phyloP scores from a whole-genome alignment of 2,113 vertebrate species.

The Peromyscus leucopus region DNA sequence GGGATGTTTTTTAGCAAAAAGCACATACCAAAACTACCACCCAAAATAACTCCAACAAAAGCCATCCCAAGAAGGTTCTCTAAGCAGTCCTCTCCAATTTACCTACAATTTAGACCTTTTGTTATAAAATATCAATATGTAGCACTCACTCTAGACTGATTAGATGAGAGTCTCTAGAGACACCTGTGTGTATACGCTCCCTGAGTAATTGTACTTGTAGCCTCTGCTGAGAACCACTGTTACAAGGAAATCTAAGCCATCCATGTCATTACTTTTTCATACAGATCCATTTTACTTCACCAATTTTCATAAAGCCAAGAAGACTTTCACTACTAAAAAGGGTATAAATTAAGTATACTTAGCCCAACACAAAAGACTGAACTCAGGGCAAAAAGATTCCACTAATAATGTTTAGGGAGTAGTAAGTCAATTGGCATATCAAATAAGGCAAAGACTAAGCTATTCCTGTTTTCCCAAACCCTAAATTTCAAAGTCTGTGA shows the following conservation, averaged over 20 bases:
- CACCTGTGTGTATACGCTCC: not conserved
- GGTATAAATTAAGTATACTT: slow-evolving; percentile 12
- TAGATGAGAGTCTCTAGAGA: slow-evolving; percentile 22
- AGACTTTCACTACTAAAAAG: slow-evolving; percentile 51
- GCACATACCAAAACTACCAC: slow-evolving; percentile 28
- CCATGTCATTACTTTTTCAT: slow-evolving; percentile 16
- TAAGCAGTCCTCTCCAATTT: slow-evolving; percentile 6
- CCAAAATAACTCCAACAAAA: slow-evolving; percentile 36
- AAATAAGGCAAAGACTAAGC: slow-evolving; percentile 3
- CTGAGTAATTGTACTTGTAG: not conserved
- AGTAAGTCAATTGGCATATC: slow-evolving; percentile 5
- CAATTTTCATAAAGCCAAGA: slow-evolving; percentile 41
- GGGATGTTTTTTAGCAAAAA: slow-evolving; percentile 15
- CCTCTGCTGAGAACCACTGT: not conserved
- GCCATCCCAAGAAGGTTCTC: not conserved
- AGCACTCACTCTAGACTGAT: slow-evolving; percentile 26
- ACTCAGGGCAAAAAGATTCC: slow-evolving; percentile 42
- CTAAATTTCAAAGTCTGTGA: slow-evolving; percentile 47
- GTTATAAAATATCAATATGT: not conserved
- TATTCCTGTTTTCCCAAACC: slow-evolving; percentile 56
- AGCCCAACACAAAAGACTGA: slow-evolving; percentile 23
- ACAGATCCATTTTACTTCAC: slow-evolving; percentile 18
- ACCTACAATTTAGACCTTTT: slow-evolving; percentile 3
- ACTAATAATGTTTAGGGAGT: slow-evolving; percentile 11
- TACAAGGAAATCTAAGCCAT: slow-evolving; percentile 8